Conservation (phyloP, 2,113 vertebrate species). For the Carassius gibelio region DNA sequence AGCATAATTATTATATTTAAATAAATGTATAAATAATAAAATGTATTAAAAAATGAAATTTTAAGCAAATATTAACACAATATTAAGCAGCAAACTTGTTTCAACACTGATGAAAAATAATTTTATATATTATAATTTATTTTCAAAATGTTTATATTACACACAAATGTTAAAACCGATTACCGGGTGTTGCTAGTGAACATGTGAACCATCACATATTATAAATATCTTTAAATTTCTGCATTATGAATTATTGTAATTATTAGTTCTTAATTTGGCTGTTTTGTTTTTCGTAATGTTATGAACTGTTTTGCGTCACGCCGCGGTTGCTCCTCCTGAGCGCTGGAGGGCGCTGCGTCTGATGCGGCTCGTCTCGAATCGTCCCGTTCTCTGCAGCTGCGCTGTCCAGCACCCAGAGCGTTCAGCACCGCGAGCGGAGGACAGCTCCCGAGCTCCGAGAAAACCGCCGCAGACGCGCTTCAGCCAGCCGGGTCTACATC, state of each 20-base stretch:
- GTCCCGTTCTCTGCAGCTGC: constrained; percentile 39
- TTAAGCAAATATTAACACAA: too few species aligned
- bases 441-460: constrained; percentile 19
- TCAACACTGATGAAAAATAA: too few species aligned
- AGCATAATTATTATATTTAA: too few species aligned
- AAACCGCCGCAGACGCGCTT: constrained; percentile 27
- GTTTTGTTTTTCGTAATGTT: background rate
- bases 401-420: constrained; percentile 47
- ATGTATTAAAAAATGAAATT: too few species aligned
- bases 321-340: background rate
- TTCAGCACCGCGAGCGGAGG: constrained; percentile 49
- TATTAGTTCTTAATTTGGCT: background rate
- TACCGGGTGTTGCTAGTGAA: background rate
- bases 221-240: background rate
- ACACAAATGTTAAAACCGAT: background rate
- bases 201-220: background rate
- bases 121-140: too few species aligned
- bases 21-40: too few species aligned
- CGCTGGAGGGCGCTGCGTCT: background rate
- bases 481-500: background rate
- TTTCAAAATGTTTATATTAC: too few species aligned
- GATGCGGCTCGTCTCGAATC: background rate
- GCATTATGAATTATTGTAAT: background rate
- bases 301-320: background rate
- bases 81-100: too few species aligned